These are phyloP conservation scores for Pseudochirops cupreus DNA, from an alignment of 2,797 vertebrate genomes.

Conservation along the genomic window DNA sequence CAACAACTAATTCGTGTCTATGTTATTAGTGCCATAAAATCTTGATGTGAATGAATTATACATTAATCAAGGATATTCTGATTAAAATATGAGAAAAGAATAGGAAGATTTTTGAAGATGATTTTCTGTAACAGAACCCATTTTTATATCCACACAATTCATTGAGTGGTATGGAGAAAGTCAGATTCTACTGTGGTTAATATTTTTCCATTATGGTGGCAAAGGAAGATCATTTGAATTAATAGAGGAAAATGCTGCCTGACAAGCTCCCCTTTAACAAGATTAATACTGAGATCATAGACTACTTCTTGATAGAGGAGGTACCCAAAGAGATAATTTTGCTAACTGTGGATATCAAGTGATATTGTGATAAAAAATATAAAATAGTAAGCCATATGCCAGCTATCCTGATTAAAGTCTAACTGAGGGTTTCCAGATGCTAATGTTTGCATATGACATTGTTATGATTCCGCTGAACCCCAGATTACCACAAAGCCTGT, in stretches of 20 bases:
- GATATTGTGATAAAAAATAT: not conserved
- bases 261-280: not conserved
- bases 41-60: not conserved
- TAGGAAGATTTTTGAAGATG: not conserved
- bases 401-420: not conserved
- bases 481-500: not conserved
- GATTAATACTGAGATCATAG: not conserved
- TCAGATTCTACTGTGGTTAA: not conserved
- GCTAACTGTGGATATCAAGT: not conserved
- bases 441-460: not conserved
- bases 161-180: not conserved
- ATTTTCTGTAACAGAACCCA: not conserved
- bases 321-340: not conserved
- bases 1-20: not conserved
- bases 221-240: not conserved
- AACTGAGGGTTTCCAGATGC: not conserved
- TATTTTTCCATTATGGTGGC: not conserved
- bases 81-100: not conserved
- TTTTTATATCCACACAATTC: not conserved
- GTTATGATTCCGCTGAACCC: not conserved
- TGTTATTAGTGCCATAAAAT: not conserved
- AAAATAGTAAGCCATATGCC: not conserved
- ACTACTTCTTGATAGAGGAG: not conserved
- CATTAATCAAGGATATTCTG: not conserved
- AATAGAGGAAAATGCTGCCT: not conserved